Percentiles rank a stretch among this genome's conserved stretches.
phyloP scores from a whole-genome alignment of 2,797 vertebrate species.

The Sebastolobus altivelis region DNA sequence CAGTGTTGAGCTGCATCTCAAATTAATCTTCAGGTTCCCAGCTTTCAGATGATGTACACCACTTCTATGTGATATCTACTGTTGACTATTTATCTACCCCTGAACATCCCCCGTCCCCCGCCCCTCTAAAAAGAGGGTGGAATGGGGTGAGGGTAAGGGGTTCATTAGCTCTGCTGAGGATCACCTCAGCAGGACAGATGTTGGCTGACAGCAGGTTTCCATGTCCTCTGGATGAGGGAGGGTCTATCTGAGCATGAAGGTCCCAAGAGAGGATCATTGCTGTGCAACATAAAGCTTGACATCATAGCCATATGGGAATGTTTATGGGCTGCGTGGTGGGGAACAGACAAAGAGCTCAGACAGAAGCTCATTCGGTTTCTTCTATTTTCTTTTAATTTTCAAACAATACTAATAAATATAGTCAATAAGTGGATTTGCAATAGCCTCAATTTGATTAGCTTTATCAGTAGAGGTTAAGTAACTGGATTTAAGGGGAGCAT shows the following conservation, averaged over 20 bases:
- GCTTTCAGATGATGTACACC: not conserved
- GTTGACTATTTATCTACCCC: not conserved
- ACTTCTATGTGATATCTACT: not conserved
- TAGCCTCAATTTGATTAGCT: not conserved
- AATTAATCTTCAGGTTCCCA: not conserved
- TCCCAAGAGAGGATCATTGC: conserved; percentile 38
- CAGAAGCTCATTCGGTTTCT: conserved; percentile 9
- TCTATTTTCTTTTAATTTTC: not conserved
- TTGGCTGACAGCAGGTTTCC: conserved; percentile 20
- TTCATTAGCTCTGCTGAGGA: not conserved
- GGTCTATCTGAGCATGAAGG: conserved; percentile 1
- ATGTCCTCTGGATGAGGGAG: conserved; percentile 21
- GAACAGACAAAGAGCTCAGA: not conserved
- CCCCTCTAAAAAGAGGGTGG: not conserved
- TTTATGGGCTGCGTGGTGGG: conserved; percentile 44
- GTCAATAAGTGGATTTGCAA: not conserved
- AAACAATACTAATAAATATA: not conserved
- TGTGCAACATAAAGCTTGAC: conserved; percentile 48
- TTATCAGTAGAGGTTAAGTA: not conserved
- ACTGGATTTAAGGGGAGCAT: not conserved
- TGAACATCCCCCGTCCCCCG: too few relatives aligned
- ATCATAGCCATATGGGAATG: conserved; percentile 64
- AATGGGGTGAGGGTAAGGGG: too few relatives aligned
- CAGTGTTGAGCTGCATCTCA: not conserved
- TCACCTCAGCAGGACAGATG: not conserved